phyloP scores from a whole-genome alignment of 2,888 invertebrate genomes.

The Parapristionchus giblindavisi region DNA sequence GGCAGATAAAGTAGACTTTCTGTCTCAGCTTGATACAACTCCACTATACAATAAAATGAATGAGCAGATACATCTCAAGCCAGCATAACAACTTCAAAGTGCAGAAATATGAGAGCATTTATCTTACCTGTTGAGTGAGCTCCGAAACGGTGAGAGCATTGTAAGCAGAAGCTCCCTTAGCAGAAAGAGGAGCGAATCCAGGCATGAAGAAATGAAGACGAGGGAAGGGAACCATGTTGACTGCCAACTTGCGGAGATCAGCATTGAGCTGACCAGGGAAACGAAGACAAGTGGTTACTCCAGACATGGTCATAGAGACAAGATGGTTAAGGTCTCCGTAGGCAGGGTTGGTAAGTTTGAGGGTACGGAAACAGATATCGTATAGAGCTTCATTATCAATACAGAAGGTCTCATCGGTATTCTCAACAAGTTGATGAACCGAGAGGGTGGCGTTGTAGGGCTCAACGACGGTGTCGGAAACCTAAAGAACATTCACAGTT shows the following conservation, averaged over 20 bases:
- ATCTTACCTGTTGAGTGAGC: slow-evolving; percentile 73
- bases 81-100: too few species aligned
- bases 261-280: slow-evolving; percentile 73
- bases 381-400: slow-evolving; percentile 74
- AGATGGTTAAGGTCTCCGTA: slow-evolving; percentile 77
- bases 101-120: background rate
- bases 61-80: too few species aligned
- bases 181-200: slow-evolving; percentile 86
- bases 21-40: too few species aligned
- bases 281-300: slow-evolving; percentile 75
- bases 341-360: slow-evolving; percentile 78
- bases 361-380: slow-evolving; percentile 75
- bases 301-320: slow-evolving; percentile 74
- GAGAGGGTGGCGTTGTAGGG: slow-evolving; percentile 74
- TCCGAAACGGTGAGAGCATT: slow-evolving; percentile 80
- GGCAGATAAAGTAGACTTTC: background rate
- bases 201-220: slow-evolving; percentile 74
- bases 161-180: slow-evolving; percentile 75
- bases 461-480: slow-evolving; percentile 80
- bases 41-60: too few species aligned
- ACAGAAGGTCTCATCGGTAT: slow-evolving; percentile 70
- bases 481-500: slow-evolving; percentile 40
- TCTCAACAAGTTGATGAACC: slow-evolving; percentile 72
- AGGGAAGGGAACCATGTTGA: slow-evolving; percentile 94
- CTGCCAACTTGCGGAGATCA: slow-evolving; percentile 80